Percentiles rank a stretch among this genome's conserved stretches.
Conservation (phyloP, 2,797 vertebrate species). For the Sebastes jordani region DNA sequence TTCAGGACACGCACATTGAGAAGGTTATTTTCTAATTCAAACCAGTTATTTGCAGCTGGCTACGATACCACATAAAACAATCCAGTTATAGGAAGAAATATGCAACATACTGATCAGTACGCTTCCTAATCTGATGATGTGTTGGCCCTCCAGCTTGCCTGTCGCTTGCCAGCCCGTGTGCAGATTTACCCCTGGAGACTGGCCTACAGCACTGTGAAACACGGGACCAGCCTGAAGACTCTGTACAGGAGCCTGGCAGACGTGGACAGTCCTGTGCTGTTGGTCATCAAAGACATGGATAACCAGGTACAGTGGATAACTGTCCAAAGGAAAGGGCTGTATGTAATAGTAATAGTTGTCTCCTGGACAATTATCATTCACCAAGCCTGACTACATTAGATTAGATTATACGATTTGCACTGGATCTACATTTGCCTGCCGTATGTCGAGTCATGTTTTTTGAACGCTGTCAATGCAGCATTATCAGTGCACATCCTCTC, state of each 20-base stretch:
- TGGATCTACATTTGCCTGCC: too few species aligned
- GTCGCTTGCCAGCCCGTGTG: constrained; percentile 91
- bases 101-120: background rate
- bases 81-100: background rate
- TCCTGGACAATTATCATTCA: too few species aligned
- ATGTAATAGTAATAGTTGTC: background rate
- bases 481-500: background rate
- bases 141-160: constrained; percentile 84
- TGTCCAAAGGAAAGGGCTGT: background rate
- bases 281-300: constrained; percentile 96
- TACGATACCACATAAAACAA: background rate
- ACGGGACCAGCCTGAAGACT: constrained; percentile 96
- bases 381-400: too few species aligned
- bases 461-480: background rate
- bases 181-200: constrained; percentile 95
- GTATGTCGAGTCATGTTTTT: too few species aligned
- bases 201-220: constrained; percentile 91
- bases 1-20: constrained; percentile 93
- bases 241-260: constrained; percentile 90
- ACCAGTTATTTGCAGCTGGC: background rate
- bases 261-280: constrained; percentile 92
- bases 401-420: too few species aligned
- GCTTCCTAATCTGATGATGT: background rate
- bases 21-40: constrained; percentile 83
- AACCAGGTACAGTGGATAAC: constrained; percentile 84